These are phyloP conservation scores for Pygocentrus nattereri DNA, from an alignment of 2,797 vertebrate genomes.

Conservation along the genomic window DNA sequence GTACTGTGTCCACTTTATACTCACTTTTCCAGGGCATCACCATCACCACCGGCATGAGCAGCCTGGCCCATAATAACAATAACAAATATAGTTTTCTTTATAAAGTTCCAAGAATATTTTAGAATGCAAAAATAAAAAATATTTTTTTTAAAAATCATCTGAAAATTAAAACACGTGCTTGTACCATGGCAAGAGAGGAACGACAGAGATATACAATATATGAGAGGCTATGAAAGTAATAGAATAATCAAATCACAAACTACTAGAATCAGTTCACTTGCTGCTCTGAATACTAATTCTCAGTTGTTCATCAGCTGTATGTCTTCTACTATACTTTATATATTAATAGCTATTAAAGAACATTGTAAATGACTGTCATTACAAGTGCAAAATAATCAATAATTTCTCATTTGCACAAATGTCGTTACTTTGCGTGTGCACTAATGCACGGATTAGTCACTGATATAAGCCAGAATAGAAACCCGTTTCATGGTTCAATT, in stretches of 20 bases:
- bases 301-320: neutral
- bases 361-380: neutral
- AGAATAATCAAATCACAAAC: neutral
- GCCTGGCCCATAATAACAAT: neutral
- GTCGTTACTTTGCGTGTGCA: neutral
- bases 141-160: neutral
- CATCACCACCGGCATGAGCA: neutral
- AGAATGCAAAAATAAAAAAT: neutral
- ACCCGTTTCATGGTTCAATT: conserved; percentile 69
- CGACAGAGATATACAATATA: neutral
- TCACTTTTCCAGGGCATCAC: neutral
- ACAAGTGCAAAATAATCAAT: neutral
- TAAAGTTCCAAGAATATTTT: too few relatives aligned
- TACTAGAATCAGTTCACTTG: neutral
- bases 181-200: too few relatives aligned
- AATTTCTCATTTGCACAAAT: neutral
- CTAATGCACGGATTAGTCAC: conserved; percentile 32
- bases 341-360: neutral
- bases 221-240: neutral
- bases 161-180: neutral
- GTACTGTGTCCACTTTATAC: neutral
- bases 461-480: conserved; percentile 61
- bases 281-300: neutral
- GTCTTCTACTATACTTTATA: neutral
- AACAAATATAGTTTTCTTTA: neutral